Percentiles rank a stretch among this genome's conserved stretches.
Evolutionary conservation across 35 echinoderm and acorn worm species (phyloP).

Genomic region (Chiridota heheva): DNA sequence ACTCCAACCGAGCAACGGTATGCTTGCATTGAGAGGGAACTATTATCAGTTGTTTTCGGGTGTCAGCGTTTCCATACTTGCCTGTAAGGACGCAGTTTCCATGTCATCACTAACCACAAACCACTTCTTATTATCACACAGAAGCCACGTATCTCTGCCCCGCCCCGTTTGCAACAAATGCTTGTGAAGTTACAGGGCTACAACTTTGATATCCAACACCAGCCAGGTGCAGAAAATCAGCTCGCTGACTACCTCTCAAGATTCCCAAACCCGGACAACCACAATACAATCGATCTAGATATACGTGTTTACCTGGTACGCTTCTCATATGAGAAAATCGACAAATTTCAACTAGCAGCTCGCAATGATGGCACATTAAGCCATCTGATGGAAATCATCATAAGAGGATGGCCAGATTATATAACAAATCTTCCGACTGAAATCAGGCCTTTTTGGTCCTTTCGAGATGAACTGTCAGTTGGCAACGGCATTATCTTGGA

Average conservation of each 20-base stretch:
- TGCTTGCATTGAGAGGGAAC: conserved; percentile 31
- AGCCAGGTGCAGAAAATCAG: conserved; percentile 1
- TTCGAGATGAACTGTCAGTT: conserved; percentile 33
- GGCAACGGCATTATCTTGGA: conserved; percentile 49
- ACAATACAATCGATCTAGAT: conserved; percentile 11
- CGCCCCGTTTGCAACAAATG: conserved; percentile 36
- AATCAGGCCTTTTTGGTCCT: conserved; percentile 35
- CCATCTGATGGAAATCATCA: too few relatives aligned
- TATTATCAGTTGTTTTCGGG: conserved; percentile 34
- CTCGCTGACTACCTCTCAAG: conserved; percentile 33
- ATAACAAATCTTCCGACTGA: conserved; percentile 16
- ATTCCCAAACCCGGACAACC: background rate
- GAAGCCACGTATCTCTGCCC: conserved; percentile 14
- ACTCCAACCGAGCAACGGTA: conserved; percentile 10
- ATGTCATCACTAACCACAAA: conserved; percentile 27
- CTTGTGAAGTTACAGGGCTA: conserved; percentile 28
- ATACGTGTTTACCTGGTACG: conserved; percentile 19
- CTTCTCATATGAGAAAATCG: background rate
- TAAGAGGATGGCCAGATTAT: too few relatives aligned
- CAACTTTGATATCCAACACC: conserved; percentile 27
- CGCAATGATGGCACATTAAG: too few relatives aligned
- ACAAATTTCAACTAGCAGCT: background rate
- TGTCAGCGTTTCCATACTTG: conserved; percentile 39
- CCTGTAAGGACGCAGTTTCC: conserved; percentile 28
- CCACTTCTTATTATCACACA: conserved; percentile 11